Base-by-base conservation (phyloP, 2,797 vertebrate genomes). In the Pteronotus mesoamericanus region DNA sequence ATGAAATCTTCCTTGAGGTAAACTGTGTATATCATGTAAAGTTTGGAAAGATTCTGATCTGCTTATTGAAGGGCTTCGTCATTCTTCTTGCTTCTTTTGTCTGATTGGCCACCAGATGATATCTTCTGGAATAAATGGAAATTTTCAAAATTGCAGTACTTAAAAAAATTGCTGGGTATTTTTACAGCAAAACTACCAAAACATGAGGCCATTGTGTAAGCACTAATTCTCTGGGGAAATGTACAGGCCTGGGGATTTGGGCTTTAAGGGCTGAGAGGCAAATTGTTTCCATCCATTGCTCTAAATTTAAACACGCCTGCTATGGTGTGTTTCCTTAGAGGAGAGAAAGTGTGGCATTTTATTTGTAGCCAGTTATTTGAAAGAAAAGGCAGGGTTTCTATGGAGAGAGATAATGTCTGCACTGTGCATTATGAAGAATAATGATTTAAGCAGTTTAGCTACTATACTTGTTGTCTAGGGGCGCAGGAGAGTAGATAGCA, bases 111-210 rank as follows among this genome's bases (percentile, higher is more conserved):
- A 92, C 87, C 95, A 88, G 86, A 66, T 92, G 91, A 93, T 92
- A 59, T 93, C 86, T 90, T 94, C 51, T 39, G 26, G 11, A 91
- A 89, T 96, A 97, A 96, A 93, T 95, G 93, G 82, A 96, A 93
- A 97, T 93, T 93, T 95, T 93, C 74, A 66, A 98, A 97, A 97
- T 97, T 95, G 91, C 24, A 95, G 89, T 96, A 95, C 95, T 97
- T 96, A 71, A 89, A 97, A 96, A 96, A 96, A 97, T 96, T 96
- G 82, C 96, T 86, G 68, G 89, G 75, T 92, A 79, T 83, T 96
- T 97, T 95, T 89, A 79, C 59, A 93, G 72, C 39, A 94, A 96
- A 97, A 78, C 34, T 91, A 77, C 95, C 89, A 96, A 96, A 96
- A 93, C 72, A 71, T 5, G 22, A 95, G 51, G 69, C 39, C 86